Conservation (phyloP, 2,113 vertebrate species). For the Crotalus horridus region DNA sequence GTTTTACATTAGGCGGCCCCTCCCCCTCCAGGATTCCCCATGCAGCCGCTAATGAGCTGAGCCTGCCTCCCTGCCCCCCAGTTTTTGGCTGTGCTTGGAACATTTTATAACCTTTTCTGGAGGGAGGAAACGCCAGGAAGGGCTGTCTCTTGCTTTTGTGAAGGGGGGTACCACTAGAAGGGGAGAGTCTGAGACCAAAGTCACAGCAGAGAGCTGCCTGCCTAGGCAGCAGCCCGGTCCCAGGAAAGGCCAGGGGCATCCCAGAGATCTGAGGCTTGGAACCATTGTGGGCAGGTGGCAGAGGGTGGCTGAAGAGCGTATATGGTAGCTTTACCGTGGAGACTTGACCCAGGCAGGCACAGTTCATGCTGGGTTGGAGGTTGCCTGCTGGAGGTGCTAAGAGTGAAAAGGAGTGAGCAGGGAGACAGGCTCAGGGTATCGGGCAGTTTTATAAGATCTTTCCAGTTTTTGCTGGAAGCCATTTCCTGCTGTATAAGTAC, state of each 20-base stretch:
- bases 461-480: too few relatives aligned
- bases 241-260: background rate
- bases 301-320: background rate
- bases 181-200: background rate
- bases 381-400: background rate
- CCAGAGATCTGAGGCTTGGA: background rate
- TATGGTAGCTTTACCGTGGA: background rate
- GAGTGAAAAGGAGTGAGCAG: background rate
- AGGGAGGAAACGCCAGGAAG: slow-evolving; percentile 66
- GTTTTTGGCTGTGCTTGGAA: slow-evolving; percentile 58
- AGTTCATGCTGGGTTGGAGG: background rate
- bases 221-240: background rate
- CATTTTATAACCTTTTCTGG: slow-evolving; percentile 66
- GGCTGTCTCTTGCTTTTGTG: slow-evolving; percentile 64
- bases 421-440: background rate
- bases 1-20: slow-evolving; percentile 58
- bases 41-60: slow-evolving; percentile 66
- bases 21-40: slow-evolving; percentile 58
- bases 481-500: background rate
- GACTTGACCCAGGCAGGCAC: background rate
- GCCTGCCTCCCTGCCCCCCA: slow-evolving; percentile 43
- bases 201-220: background rate
- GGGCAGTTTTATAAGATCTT: background rate
- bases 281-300: background rate
- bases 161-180: slow-evolving; percentile 48